A percentile compares a stretch with the other conserved stretches of the same genome.
These are phyloP conservation scores for Larimichthys crocea DNA, from an alignment of 2,113 vertebrate genomes.

Conservation along the genomic window DNA sequence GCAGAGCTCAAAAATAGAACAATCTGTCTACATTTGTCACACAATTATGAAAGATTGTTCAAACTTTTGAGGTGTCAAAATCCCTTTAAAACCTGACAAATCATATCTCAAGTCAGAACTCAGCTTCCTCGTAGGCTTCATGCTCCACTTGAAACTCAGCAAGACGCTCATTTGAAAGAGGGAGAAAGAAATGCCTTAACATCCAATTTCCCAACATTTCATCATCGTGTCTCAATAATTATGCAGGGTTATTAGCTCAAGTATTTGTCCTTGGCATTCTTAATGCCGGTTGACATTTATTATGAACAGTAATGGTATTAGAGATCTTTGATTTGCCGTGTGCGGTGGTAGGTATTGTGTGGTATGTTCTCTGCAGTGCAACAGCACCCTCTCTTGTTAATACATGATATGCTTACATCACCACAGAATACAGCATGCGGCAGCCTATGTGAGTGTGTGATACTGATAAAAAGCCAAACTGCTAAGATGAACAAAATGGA, in stretches of 20 bases:
- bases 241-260: constrained; percentile 82
- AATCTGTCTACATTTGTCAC: constrained; percentile 63
- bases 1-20: constrained; percentile 55
- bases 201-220: constrained; percentile 81
- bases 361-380: constrained; percentile 64
- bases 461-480: constrained; percentile 2
- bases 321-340: constrained; percentile 70
- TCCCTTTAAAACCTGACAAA: constrained; percentile 64
- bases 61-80: constrained; percentile 49
- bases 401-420: constrained; percentile 59
- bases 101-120: constrained; percentile 51
- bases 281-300: constrained; percentile 81
- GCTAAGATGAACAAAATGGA: background rate
- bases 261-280: constrained; percentile 83
- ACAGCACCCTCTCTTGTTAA: constrained; percentile 81
- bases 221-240: constrained; percentile 80
- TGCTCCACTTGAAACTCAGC: constrained; percentile 57
- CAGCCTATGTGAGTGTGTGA: background rate
- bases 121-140: constrained; percentile 39
- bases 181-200: constrained; percentile 54
- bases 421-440: constrained; percentile 1
- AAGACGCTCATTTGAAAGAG: constrained; percentile 64
- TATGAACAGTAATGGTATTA: constrained; percentile 75
- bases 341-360: background rate
- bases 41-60: constrained; percentile 58